Base-by-base conservation (phyloP, 2,797 vertebrate genomes). In the Phoebastria nigripes region DNA sequence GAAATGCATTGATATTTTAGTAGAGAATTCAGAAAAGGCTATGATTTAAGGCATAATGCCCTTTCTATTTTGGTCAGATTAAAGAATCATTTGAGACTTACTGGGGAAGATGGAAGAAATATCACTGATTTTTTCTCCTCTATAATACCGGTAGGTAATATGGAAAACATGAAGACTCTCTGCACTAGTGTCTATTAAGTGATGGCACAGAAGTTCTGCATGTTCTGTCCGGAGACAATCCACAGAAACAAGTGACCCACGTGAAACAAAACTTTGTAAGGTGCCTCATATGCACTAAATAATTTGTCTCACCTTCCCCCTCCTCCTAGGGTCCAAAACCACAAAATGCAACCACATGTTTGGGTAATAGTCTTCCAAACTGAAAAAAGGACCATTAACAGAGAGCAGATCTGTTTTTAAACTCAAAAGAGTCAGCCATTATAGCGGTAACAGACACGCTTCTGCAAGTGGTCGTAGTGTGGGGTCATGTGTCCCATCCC, bases 291-390 rank as follows among this genome's bases (percentile, higher is more conserved):
- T 29, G 17, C n/a, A 59, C 67, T 76, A 59, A 92, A 90, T 77
- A 74, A 81, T 86, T 87, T 79, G 19, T 90, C 62, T 94, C 69
- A 85, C 46, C 58, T 80, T 67, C 52, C 59, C 42, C 19, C 16
- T 65, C 12, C 39, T 91, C 39, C 54, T 26, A 31, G 11, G 39
- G 65, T 80, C 74, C 51, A 81, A 96, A 94, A 59, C 58, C 82
- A 88, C 83, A 82, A 95, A 95, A 91, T 58, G 33, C 74, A 96
- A 92, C 46, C 90, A 95, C 77, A 83, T 72, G 84, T 88, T 72
- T 58, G 78, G 46, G 42, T 74, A 85, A 89, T 44, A 66, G 28
- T 82, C 67, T 74, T 87, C 52, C 49, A 80, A 93, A 66, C 41
- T 73, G 90, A 85, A 65, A 82, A 80, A 46, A 79, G 63, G 56